Conservation (phyloP, 2,113 vertebrate genomes). For the Hippoglossus stenolepis region DNA sequence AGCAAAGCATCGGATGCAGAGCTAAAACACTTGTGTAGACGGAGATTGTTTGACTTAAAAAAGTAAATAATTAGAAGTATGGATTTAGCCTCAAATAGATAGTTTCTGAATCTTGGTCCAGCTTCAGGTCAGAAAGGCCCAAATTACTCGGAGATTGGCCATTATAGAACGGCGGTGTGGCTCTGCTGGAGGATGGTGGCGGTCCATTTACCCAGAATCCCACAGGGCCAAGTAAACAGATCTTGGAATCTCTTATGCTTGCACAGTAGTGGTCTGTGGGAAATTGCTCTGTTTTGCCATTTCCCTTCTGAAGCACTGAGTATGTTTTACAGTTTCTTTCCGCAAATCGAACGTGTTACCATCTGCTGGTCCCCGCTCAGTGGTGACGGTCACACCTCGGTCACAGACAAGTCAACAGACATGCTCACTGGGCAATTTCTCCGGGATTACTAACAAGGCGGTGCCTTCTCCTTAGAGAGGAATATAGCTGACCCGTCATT, state of each 20-base stretch:
- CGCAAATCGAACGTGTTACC: conserved; percentile 27
- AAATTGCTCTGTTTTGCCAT: conserved; percentile 53
- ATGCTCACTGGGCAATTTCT: conserved; percentile 54
- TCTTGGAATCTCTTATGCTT: conserved; percentile 41
- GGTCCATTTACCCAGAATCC: conserved; percentile 73
- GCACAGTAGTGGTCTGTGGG: conserved; percentile 26
- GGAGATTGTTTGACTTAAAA: too few species aligned
- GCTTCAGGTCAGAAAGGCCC: conserved; percentile 68
- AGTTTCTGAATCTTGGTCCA: conserved; percentile 63
- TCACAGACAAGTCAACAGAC: conserved; percentile 47
- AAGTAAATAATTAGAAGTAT: too few species aligned
- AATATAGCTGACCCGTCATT: conserved; percentile 79
- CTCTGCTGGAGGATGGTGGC: conserved; percentile 61
- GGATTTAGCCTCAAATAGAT: conserved; percentile 33
- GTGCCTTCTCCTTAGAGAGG: conserved; percentile 54
- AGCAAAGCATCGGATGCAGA: too few species aligned
- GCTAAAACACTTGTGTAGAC: too few species aligned
- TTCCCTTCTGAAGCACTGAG: conserved; percentile 30
- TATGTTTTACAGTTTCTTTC: conserved; percentile 41
- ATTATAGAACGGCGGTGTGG: conserved; percentile 57
- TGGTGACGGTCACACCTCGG: conserved; percentile 55
- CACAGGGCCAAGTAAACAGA: conserved; percentile 52
- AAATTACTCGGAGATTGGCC: conserved; percentile 74
- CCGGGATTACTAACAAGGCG: conserved; percentile 67
- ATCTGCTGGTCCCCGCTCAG: conserved; percentile 44